Evolutionary conservation across 2,888 invertebrate genomes (phyloP), one percentile per base, ranked within the genome.

Genomic region (Cosmia pyralina): DNA sequence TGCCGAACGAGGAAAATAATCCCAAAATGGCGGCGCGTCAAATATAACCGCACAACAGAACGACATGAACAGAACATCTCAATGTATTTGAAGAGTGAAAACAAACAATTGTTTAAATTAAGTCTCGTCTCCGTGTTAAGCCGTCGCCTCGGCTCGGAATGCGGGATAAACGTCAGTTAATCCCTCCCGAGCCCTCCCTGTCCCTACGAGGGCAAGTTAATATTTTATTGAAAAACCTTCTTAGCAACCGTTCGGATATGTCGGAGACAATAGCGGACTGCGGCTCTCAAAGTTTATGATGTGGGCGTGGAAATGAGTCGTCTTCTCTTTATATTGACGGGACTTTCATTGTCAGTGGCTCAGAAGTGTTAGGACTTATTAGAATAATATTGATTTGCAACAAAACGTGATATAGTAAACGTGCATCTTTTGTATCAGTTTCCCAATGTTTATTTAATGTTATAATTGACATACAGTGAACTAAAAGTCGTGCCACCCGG

Each of bases 141-240:
- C 84, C 73, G 80, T 77, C 79, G 72, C 82, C 84, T 79, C 74
- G 52, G 72, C 70, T 62, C 77, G 80, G 83, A 84, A 84, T 79
- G 83, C 68, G 82, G 77, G 87, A 84, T 89, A 85, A 89, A 85
- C 89, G 83, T 64, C 79, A 69, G 82, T 81, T 87, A 82, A 89
- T 86, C 88, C 83, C 67, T 67, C 62, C 77, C 72, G 77, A 81
- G 80, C 87, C 80, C 80, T 78, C 81, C 79, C 75, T 77, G 85
- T 78, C 83, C 81, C 86, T 85, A 70, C 38, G 79, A 82, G 86
- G 86, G 81, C 83, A 82, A 85, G 85, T 88, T 88, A 83, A 88
- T 87, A 88, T 85, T 87, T 87, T 86, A 88, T 86, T 87, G 83
- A 86, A 84, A 84, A 87, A 85, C 86, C 85, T 83, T 80, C 83